Conservation (phyloP, 2,113 vertebrate genomes). For the Brachyhypopomus occidentalis region DNA sequence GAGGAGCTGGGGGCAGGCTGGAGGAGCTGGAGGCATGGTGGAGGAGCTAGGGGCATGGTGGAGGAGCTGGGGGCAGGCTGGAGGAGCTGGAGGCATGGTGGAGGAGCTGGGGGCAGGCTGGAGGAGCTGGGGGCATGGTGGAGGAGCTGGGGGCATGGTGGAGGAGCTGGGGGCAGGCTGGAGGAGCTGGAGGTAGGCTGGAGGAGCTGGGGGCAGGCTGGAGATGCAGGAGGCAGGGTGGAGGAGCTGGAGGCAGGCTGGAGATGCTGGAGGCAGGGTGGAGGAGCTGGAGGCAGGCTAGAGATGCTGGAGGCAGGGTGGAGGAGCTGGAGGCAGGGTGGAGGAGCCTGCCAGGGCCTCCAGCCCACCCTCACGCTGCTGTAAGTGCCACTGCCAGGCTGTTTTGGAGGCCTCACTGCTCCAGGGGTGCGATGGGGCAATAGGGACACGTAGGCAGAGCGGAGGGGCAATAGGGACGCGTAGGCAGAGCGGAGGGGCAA, state of each 20-base stretch:
- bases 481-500: not conserved
- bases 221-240: no score
- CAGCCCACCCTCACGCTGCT: not conserved
- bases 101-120: no score
- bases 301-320: slow-evolving; percentile 3
- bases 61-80: no score
- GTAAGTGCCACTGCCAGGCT: not conserved
- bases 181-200: no score
- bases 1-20: no score
- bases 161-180: no score
- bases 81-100: no score
- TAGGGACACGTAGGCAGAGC: not conserved
- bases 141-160: no score
- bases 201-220: no score
- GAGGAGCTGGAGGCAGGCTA: slow-evolving; percentile 4
- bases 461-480: not conserved
- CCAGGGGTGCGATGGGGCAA: not conserved
- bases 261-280: slow-evolving; percentile 1
- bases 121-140: no score
- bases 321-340: slow-evolving; percentile 7
- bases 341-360: slow-evolving; percentile 12
- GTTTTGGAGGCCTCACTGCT: not conserved
- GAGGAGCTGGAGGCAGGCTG: not conserved
- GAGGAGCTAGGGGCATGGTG: no score
- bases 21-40: no score